Conservation (phyloP, 2,888 invertebrate species). For the Lasioglossum marginatum region DNA sequence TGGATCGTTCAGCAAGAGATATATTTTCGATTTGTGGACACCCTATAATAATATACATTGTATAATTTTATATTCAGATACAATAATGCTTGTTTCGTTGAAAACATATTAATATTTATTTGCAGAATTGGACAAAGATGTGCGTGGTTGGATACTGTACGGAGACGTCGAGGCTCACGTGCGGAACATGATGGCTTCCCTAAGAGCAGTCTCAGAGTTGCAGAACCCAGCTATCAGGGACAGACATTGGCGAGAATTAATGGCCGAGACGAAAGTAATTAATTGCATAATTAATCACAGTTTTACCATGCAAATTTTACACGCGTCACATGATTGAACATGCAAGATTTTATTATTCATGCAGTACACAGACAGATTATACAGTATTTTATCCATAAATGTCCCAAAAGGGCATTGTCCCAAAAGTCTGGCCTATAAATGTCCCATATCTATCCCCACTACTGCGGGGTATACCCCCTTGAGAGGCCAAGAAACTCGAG, state of each 20-base stretch:
- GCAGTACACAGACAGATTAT: not conserved
- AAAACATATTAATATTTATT: not conserved
- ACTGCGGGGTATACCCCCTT: no score
- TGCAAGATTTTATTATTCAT: not conserved
- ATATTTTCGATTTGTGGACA: no score
- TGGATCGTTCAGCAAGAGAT: no score
- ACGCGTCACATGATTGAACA: not conserved
- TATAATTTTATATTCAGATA: not conserved
- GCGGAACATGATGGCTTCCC: constrained; percentile 96
- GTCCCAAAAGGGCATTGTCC: no score
- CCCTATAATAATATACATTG: not conserved
- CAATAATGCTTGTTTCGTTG: not conserved
- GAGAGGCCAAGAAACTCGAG: no score
- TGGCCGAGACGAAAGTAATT: constrained; percentile 94
- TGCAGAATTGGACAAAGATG: constrained; percentile 87
- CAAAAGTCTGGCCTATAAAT: no score
- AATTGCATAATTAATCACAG: not conserved
- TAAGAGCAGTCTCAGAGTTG: constrained; percentile 95
- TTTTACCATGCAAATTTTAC: not conserved
- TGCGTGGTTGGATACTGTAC: constrained; percentile 91
- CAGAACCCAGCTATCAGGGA: constrained; percentile 98
- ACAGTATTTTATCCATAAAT: no score
- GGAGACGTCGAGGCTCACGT: constrained; percentile 91
- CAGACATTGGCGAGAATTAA: constrained; percentile 97
- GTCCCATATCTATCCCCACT: no score